Evolutionary conservation across 2,797 vertebrate genomes (phyloP), one percentile per base, ranked within the genome.

Genomic region (Cynodonichthys magdalenae): DNA sequence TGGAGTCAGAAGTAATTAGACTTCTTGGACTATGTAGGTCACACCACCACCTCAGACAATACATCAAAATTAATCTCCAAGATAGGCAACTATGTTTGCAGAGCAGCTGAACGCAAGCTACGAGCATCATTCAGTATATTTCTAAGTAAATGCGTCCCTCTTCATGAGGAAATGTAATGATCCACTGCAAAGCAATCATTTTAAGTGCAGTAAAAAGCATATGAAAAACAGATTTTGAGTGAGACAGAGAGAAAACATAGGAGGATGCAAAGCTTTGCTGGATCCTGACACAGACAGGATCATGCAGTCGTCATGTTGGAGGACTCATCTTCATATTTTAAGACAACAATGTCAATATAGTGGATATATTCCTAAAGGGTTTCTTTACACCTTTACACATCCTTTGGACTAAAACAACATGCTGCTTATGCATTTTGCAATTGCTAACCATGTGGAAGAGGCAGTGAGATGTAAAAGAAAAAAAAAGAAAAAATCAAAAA

Each of bases 201-300:
- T 36, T 12, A n/a, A 53, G 46, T 44, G 55, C 14, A 54, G 29
- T 70, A 67, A 74, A 63, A 64, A 77, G 49, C 42, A 59, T 44
- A 47, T 52, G 53, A 15, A 15, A 46, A 52, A 67, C 44, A 52
- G 68, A 78, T 64, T 58, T 24, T 2, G 24, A 24, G 58, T 36
- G 50, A 66, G 69, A 41, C 55, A 24, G 42, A 61, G 71, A 51
- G 68, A 74, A 29, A 19, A 81, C 50, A 57, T 62, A 74, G 49
- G 69, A 6, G 14, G 65, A 75, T 62, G 68, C 71, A 79, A 72
- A 72, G 77, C 57, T 83, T 70, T 56, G 63, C 78, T 83, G 83
- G 77, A 61, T 82, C 29, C 55, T 79, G 79, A 87, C 84, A 83
- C 63, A 61, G 75, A 77, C 87, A 90, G 83, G 86, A 76, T 87